phyloP scores from a whole-genome alignment of 2,113 vertebrate species.

The Chaenocephalus aceratus region DNA sequence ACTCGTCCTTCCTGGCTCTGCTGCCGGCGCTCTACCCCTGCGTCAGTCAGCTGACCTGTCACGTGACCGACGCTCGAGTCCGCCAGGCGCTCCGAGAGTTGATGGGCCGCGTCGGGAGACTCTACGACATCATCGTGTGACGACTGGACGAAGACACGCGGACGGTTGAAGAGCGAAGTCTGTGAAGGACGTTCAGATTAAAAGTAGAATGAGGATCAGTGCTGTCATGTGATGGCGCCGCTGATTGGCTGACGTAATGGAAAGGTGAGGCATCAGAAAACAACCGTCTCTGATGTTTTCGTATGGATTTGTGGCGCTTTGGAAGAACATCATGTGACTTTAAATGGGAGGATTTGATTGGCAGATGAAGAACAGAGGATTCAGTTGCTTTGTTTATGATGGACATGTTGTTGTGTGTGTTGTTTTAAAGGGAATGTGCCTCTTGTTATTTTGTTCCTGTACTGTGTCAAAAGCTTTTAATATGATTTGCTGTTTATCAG shows the following conservation, averaged over 20 bases:
- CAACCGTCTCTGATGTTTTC: too few species aligned
- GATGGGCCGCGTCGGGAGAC: slow-evolving; percentile 92
- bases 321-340: slow-evolving; percentile 7
- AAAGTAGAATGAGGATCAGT: too few species aligned
- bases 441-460: background rate
- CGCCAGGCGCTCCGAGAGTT: slow-evolving; percentile 95
- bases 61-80: slow-evolving; percentile 91
- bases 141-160: rapidly evolving
- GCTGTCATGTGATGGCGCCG: too few species aligned
- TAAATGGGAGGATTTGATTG: background rate
- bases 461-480: slow-evolving; percentile 1
- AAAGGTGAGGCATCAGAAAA: too few species aligned
- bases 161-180: background rate
- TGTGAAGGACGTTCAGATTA: slow-evolving; percentile 4
- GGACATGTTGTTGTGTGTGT: background rate
- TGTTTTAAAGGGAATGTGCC: slow-evolving; percentile 8
- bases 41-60: slow-evolving; percentile 96
- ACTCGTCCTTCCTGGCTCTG: slow-evolving; percentile 91
- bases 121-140: slow-evolving; percentile 92
- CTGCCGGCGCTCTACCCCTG: slow-evolving; percentile 95
- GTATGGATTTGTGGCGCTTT: background rate
- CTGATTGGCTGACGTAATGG: too few species aligned
- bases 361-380: background rate
- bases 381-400: background rate
- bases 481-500: background rate